A percentile compares a stretch with the other conserved stretches of the same genome.
Evolutionary conservation across 2,888 invertebrate genomes (phyloP).

Genomic region (Pseudococcus jackbeardsleyi): DNA sequence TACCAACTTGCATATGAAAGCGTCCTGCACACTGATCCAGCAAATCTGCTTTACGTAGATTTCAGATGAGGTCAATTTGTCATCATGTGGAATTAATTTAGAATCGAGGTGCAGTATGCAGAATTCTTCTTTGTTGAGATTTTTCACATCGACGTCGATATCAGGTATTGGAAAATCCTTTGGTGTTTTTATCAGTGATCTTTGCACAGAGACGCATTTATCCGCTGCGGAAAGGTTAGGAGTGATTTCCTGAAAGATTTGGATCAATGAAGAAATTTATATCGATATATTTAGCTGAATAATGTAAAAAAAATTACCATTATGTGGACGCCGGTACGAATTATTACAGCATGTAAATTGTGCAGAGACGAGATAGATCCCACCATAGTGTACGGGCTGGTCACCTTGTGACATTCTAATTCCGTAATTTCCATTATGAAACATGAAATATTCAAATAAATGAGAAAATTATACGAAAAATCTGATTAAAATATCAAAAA

Average conservation of each 20-base stretch:
- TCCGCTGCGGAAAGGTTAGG: slow-evolving; percentile 20
- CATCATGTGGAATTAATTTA: slow-evolving; percentile 18
- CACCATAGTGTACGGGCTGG: background rate
- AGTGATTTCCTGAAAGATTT: background rate
- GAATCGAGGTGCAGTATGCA: slow-evolving; percentile 31
- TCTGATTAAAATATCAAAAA: background rate
- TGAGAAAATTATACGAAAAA: background rate
- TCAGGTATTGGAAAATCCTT: slow-evolving; percentile 26
- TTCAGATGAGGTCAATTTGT: background rate
- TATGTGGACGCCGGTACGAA: slow-evolving; percentile 31
- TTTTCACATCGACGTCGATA: slow-evolving; percentile 22
- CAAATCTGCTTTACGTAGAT: slow-evolving; percentile 29
- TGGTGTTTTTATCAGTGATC: slow-evolving; percentile 55
- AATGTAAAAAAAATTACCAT: background rate
- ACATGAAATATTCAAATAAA: background rate
- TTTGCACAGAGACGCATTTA: background rate
- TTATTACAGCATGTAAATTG: slow-evolving; percentile 14
- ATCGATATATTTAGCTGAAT: background rate
- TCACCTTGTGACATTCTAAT: slow-evolving; percentile 1
- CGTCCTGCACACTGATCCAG: slow-evolving; percentile 10
- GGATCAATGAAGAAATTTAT: background rate
- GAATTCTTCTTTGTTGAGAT: slow-evolving; percentile 57
- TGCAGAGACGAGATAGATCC: background rate
- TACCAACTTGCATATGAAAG: background rate
- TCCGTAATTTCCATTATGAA: slow-evolving; percentile 4